Base-by-base conservation (phyloP, 2,797 vertebrate genomes). In the Centroberyx gerrardi region DNA sequence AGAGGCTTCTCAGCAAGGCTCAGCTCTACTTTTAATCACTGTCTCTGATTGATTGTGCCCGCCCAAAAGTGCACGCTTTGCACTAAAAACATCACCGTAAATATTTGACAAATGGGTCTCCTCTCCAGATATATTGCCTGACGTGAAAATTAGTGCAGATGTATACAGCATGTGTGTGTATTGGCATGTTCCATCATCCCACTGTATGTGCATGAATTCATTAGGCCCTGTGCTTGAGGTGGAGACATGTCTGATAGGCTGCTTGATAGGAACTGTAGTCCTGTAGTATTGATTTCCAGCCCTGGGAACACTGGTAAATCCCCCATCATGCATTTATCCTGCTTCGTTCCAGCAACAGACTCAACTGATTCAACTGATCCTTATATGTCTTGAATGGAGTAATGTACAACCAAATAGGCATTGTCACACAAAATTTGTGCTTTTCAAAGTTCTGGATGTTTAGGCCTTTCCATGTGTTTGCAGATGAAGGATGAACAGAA, bases 41-140 rank as follows among this genome's bases (percentile, higher is more conserved):
- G 79, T 82, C 87, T 89, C 75, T 90, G 90, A 94, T 90, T 90
- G 92, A 94, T 94, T 86, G 83, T 70, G 40, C 73, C 68, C 54
- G 58, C 84, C 67, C 78, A 88, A 87, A 90, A 92, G 78, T 89
- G 89, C 88, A 88, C 82, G 84, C 87, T 90, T 91, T 85, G 93
- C 88, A 91, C 81, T 62, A 85, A 82, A 88, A 88, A 88, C 82
- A 83, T 92, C 90, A 87, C 82, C 22, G 76, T 83, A 85, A 90
- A 90, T 90, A 92, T 90, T 87, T 93, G 91, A 94, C 94, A 93
- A 92, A 95, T 92, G 85, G 73, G 68, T 71, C 71, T 68, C 67
- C 68, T 83, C 67, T 80, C 55, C 14, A 62, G 86, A 88, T 80
- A 69, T 85, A 91, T 85, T 65, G 83, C 81, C 53, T 14, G 3